phyloP scores from a whole-genome alignment of 1,140 invertebrate species.

The Trissolcus basalis region DNA sequence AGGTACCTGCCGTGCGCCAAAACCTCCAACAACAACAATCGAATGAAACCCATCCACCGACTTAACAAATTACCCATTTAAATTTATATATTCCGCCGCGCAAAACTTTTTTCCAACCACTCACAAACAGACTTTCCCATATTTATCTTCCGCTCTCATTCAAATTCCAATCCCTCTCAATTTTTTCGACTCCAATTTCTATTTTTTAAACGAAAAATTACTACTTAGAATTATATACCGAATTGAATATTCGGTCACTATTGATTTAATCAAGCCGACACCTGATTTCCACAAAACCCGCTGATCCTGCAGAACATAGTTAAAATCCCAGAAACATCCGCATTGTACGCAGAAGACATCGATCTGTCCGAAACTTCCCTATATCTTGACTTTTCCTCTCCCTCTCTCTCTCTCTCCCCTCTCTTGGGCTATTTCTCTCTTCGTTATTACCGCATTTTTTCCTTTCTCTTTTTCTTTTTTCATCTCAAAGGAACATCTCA shows the following conservation, averaged over 20 bases:
- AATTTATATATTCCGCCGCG: not conserved
- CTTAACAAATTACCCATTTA: constrained; percentile 21
- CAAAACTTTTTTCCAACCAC: not conserved
- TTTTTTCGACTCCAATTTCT: no score
- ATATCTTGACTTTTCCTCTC: not conserved
- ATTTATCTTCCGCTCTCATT: no score
- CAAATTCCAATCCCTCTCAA: no score
- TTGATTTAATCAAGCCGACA: not conserved
- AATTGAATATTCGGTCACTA: no score
- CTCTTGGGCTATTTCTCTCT: constrained; percentile 1
- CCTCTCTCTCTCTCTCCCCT: not conserved
- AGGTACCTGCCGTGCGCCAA: constrained; percentile 24
- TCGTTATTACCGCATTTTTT: not conserved
- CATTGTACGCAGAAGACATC: constrained; percentile 9
- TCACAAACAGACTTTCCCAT: not conserved
- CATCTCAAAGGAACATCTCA: not conserved
- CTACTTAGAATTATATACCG: no score
- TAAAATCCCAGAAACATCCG: constrained; percentile 11
- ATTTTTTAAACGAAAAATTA: no score
- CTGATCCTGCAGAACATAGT: constrained; percentile 7
- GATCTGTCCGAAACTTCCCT: not conserved
- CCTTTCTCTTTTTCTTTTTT: no score
- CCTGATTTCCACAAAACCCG: not conserved
- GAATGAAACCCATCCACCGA: constrained; percentile 12
- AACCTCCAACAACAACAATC: constrained; percentile 3